Percentiles rank a stretch among this genome's conserved stretches.
Evolutionary conservation across 37 sponge, comb jelly and placozoan genomes (phyloP).

Genomic region (Beroe ovata): DNA sequence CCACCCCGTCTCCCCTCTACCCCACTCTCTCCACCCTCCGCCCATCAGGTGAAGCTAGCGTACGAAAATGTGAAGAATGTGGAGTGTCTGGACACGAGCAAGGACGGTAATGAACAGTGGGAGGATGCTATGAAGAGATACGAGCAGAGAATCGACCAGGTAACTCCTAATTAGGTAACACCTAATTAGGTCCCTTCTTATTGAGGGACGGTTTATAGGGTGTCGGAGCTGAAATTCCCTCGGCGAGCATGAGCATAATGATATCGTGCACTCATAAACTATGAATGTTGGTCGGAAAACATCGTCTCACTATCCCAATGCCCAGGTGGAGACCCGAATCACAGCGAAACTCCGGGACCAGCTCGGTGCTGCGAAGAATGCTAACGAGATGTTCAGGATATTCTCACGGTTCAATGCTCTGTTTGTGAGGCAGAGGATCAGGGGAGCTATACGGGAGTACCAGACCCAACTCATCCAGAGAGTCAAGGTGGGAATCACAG

Average conservation of each 20-base stretch:
- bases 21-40: too few relatives aligned
- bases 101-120: conserved; percentile 91
- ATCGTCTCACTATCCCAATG: too few relatives aligned
- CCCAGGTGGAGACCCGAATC: conserved; percentile 87
- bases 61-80: conserved; percentile 96
- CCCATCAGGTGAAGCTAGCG: conserved; percentile 84
- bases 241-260: too few relatives aligned
- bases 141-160: conserved; percentile 94
- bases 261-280: too few relatives aligned
- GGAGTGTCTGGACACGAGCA: conserved; percentile 87
- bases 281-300: too few relatives aligned
- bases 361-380: conserved; percentile 97
- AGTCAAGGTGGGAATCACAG: conserved; percentile 86
- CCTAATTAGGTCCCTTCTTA: too few relatives aligned
- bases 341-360: conserved; percentile 96
- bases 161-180: too few relatives aligned
- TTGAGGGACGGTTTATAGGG: too few relatives aligned
- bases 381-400: conserved; percentile 98
- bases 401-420: conserved; percentile 98
- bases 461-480: conserved; percentile 97
- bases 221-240: too few relatives aligned
- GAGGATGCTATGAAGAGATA: conserved; percentile 92
- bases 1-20: too few relatives aligned
- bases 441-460: conserved; percentile 97
- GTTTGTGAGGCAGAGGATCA: conserved; percentile 94